Evolutionary conservation across 2,888 invertebrate genomes (phyloP), one percentile per base, ranked within the genome.

Genomic region (Cephonodes hylas): DNA sequence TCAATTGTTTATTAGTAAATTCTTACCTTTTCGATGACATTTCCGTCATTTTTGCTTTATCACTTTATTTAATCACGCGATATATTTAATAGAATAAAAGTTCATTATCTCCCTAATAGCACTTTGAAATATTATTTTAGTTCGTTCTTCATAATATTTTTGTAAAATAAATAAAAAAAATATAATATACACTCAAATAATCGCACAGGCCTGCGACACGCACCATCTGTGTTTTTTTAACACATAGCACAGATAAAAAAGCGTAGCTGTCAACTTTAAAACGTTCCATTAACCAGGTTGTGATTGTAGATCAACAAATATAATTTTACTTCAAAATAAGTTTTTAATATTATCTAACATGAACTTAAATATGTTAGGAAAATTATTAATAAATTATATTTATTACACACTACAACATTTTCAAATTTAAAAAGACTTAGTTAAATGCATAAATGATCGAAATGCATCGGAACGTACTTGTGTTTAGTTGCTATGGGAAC

Each of bases 1-100:
- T 58, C 22, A n/a, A 38, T 13, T 34, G 20, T 57, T 38, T 38
- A 22, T 13, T 8, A n/a, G 25, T 38, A 3, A 60, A 60, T 69
- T 80, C 85, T 86, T 85, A 89, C 91, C 88, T 91, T 77, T 91
- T 91, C 64, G 92, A 90, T 79, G 91, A 86, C 84, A 86, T 91
- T 85, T 91, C 91, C 76, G 84, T 91, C 91, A 91, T 91, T 83
- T 85, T 87, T 69, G 74, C 65, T 76, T 59, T 72, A 76, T 77
- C 78, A 79, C 78, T 79, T 75, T 67, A 63, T 71, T 62, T 65
- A 77, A 74, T 75, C 73, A 80, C 68, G 66, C 71, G 66, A 69
- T 65, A 65, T 66, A 71, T 74, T 71, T 66, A 75, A 73, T 71
- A 69, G 70, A 76, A 77, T 74, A 72, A 80, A 73, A 69, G 77